A percentile compares a stretch with the other conserved stretches of the same genome.
phyloP scores from a whole-genome alignment of 1,140 invertebrate species.

The Stenopsyche tienmushanensis region DNA sequence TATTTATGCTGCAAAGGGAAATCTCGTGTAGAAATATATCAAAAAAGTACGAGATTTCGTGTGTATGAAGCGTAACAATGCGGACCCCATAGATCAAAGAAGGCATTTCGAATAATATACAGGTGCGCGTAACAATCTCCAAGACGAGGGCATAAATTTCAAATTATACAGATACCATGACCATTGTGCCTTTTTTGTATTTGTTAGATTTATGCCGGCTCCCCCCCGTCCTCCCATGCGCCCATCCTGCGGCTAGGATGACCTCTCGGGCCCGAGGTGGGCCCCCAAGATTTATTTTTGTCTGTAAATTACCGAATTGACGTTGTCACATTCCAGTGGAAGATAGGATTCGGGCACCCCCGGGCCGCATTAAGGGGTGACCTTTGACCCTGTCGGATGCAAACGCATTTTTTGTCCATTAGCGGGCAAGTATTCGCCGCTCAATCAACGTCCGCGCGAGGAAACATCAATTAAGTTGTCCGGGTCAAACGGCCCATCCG shows the following conservation, averaged over 20 bases:
- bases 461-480: slow-evolving; percentile 34
- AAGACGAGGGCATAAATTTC: neutral
- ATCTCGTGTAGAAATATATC: too few species aligned
- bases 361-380: neutral
- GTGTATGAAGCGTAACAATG: too few species aligned
- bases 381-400: too few species aligned
- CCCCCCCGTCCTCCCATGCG: too few species aligned
- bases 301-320: slow-evolving; percentile 8
- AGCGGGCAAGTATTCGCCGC: slow-evolving; percentile 7
- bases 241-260: too few species aligned
- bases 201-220: neutral
- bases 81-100: too few species aligned
- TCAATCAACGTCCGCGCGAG: slow-evolving; percentile 23
- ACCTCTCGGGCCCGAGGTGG: neutral
- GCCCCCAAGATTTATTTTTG: slow-evolving; percentile 3
- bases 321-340: slow-evolving; percentile 16
- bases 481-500: slow-evolving; percentile 20
- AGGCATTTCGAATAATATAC: neutral
- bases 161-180: neutral
- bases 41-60: too few species aligned
- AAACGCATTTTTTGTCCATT: slow-evolving; percentile 17
- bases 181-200: neutral
- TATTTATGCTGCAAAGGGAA: too few species aligned
- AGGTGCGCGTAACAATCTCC: neutral
- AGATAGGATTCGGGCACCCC: neutral